Evolutionary conservation across 2,113 vertebrate genomes (phyloP).

Genomic region (Plectropomus leopardus): DNA sequence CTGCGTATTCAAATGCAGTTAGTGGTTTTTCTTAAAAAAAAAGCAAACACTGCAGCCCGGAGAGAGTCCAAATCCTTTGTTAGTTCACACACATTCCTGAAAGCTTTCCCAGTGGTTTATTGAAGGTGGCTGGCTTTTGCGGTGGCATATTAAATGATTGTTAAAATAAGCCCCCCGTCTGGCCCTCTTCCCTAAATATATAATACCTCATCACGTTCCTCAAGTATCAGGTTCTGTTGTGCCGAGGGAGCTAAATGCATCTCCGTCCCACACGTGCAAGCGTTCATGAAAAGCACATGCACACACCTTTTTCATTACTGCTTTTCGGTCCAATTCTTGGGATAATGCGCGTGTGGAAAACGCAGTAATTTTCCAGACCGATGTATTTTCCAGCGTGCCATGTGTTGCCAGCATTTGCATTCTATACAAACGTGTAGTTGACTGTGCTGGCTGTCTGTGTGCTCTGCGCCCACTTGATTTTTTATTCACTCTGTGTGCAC

Average conservation of each 20-base stretch:
- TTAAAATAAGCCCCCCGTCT: slow-evolving; percentile 73
- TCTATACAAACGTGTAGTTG: slow-evolving; percentile 55
- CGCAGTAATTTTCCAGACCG: slow-evolving; percentile 70
- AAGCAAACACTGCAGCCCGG: slow-evolving; percentile 1
- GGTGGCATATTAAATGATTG: slow-evolving; percentile 74
- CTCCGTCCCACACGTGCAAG: slow-evolving; percentile 54
- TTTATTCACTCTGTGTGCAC: slow-evolving; percentile 57
- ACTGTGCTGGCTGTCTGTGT: slow-evolving; percentile 51
- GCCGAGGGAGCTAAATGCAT: slow-evolving; percentile 49
- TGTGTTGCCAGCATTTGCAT: slow-evolving; percentile 74
- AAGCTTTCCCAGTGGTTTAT: slow-evolving; percentile 66
- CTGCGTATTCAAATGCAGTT: slow-evolving; percentile 32
- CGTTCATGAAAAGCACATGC: slow-evolving; percentile 63
- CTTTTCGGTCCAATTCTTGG: slow-evolving; percentile 46
- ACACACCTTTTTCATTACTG: slow-evolving; percentile 75
- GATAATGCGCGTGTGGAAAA: slow-evolving; percentile 63
- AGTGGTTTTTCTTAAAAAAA: slow-evolving; percentile 13
- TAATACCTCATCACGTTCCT: slow-evolving; percentile 52
- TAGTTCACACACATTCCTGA: slow-evolving; percentile 79
- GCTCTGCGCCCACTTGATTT: slow-evolving; percentile 59
- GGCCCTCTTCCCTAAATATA: slow-evolving; percentile 28
- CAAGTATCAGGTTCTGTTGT: slow-evolving; percentile 63
- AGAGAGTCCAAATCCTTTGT: slow-evolving; percentile 59
- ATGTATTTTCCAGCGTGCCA: slow-evolving; percentile 76
- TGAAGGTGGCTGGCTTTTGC: slow-evolving; percentile 64